These are phyloP conservation scores for Solenopsis invicta DNA, from an alignment of 1,140 invertebrate species.

Conservation along the genomic window DNA sequence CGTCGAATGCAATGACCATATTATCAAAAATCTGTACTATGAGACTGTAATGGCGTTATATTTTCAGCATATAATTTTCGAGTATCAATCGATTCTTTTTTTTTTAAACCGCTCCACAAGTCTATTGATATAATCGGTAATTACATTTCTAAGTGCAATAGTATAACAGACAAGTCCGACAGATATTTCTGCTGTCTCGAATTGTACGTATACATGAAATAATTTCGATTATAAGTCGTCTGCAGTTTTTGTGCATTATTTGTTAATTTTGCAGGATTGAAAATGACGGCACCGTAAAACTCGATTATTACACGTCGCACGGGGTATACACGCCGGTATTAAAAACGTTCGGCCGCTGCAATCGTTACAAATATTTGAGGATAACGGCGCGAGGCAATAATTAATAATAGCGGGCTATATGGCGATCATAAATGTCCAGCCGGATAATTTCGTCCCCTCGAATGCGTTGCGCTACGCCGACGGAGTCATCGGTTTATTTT, in stretches of 20 bases:
- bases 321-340: background rate
- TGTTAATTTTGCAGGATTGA: background rate
- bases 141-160: background rate
- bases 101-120: background rate
- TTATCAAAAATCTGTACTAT: constrained; percentile 28
- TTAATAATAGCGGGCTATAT: constrained; percentile 42
- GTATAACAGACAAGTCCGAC: background rate
- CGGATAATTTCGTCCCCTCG: constrained; percentile 44
- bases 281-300: background rate
- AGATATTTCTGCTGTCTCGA: background rate
- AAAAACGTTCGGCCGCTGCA: constrained; percentile 12
- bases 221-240: background rate
- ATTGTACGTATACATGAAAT: background rate
- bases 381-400: constrained; percentile 27
- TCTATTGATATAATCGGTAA: background rate
- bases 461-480: background rate
- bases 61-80: constrained; percentile 5
- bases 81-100: background rate
- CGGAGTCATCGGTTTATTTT: constrained; percentile 45
- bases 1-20: background rate
- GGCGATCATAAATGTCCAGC: constrained; percentile 48
- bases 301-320: constrained; percentile 7
- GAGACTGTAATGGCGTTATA: background rate
- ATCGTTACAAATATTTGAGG: constrained; percentile 24
- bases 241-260: background rate